Percentiles rank a stretch among this genome's conserved stretches.
These are phyloP conservation scores for Mobula birostris DNA, from an alignment of 2,113 vertebrate genomes.

Conservation along the genomic window DNA sequence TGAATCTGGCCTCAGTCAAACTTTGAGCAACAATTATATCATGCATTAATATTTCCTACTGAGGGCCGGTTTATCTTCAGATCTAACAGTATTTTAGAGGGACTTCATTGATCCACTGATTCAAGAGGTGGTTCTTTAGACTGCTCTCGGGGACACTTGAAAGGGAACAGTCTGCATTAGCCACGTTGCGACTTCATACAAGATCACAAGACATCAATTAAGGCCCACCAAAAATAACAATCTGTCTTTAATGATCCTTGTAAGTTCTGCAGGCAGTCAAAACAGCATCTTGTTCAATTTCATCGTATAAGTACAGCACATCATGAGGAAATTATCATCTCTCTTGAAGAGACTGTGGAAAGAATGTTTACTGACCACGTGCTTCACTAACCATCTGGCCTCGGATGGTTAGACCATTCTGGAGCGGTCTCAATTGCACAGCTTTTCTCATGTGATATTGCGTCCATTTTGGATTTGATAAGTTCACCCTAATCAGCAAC, in stretches of 20 bases:
- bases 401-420: background rate
- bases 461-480: background rate
- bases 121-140: background rate
- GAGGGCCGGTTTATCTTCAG: background rate
- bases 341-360: background rate
- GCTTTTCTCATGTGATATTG: background rate
- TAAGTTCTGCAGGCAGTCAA: background rate
- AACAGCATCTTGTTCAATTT: background rate
- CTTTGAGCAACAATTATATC: background rate
- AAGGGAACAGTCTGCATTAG: background rate
- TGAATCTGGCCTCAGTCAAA: background rate
- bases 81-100: too few relatives aligned
- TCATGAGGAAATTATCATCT: background rate
- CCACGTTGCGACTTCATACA: background rate
- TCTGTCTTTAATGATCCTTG: too few relatives aligned
- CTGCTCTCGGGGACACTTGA: background rate
- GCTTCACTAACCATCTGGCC: background rate
- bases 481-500: background rate
- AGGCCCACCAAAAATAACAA: background rate
- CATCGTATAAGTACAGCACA: background rate
- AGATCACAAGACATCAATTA: background rate
- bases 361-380: background rate
- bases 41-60: too few relatives aligned
- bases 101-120: background rate
- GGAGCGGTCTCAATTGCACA: background rate